phyloP scores from a whole-genome alignment of 2,888 invertebrate genomes.

The Hyposoter didymator region DNA sequence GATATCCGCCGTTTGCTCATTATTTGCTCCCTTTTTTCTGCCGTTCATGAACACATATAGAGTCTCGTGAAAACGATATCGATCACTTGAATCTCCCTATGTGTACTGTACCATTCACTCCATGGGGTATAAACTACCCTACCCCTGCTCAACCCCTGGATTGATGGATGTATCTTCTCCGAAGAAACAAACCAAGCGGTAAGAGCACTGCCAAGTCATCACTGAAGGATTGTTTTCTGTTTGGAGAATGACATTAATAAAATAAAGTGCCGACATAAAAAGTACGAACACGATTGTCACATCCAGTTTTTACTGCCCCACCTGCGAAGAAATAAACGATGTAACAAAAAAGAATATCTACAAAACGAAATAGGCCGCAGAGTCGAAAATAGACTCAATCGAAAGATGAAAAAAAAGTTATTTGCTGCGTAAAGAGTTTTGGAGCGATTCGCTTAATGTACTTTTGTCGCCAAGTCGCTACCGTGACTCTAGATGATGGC shows the following conservation, averaged over 20 bases:
- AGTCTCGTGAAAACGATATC: constrained; percentile 31
- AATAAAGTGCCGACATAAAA: neutral
- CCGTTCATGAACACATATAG: neutral
- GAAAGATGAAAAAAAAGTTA: no score
- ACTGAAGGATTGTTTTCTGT: constrained; percentile 14
- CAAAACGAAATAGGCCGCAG: no score
- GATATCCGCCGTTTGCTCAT: constrained; percentile 44
- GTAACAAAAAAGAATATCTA: no score
- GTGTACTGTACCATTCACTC: constrained; percentile 22
- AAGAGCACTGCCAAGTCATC: constrained; percentile 1
- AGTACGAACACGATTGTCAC: neutral
- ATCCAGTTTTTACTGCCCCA: neutral
- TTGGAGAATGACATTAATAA: constrained; percentile 18
- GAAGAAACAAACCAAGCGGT: constrained; percentile 4
- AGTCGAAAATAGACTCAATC: no score
- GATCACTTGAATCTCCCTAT: constrained; percentile 24
- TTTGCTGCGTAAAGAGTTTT: no score
- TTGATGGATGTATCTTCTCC: constrained; percentile 24
- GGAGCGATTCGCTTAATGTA: no score
- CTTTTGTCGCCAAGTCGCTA: no score
- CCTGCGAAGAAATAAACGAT: neutral
- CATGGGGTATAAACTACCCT: constrained; percentile 5
- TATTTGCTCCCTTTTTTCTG: constrained; percentile 26
- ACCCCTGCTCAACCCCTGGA: constrained; percentile 7
- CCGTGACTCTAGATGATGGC: no score